phyloP scores from a whole-genome alignment of 92 coral and sea anemone genomes.

The Phenganax subtilis region DNA sequence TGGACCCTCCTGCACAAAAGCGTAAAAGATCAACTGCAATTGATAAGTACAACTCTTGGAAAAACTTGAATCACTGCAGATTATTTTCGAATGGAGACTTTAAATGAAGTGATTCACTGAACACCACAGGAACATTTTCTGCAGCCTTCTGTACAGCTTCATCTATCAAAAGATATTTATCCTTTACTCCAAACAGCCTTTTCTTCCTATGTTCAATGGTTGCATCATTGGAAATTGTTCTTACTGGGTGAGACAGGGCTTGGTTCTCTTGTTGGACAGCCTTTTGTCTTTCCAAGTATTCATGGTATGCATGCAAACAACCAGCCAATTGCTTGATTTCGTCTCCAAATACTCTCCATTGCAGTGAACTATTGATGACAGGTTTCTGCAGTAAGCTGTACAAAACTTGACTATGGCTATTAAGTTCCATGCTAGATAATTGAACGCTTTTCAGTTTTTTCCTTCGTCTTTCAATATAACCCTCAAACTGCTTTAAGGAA shows the following conservation, averaged over 20 bases:
- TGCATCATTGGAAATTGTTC: constrained; percentile 35
- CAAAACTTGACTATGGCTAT: no score
- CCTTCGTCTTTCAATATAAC: no score
- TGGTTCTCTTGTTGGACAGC: constrained; percentile 32
- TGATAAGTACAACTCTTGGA: constrained; percentile 33
- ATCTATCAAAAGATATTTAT: constrained; percentile 33
- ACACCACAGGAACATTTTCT: no score
- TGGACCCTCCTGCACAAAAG: constrained; percentile 51
- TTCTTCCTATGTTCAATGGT: constrained; percentile 20
- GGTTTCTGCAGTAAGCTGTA: no score
- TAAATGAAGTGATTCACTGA: no score
- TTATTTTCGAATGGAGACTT: no score
- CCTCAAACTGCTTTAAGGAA: no score
- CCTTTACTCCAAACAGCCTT: constrained; percentile 36
- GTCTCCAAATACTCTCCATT: constrained; percentile 39
- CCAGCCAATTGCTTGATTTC: constrained; percentile 47
- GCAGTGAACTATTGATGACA: constrained; percentile 40
- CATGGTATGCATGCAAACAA: constrained; percentile 34
- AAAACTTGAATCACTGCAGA: constrained; percentile 37
- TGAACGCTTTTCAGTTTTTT: no score
- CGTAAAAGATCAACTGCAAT: constrained; percentile 48
- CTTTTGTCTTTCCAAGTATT: constrained; percentile 35
- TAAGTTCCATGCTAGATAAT: no score
- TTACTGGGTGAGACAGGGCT: constrained; percentile 33
- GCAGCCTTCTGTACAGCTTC: constrained; percentile 47